Evolutionary conservation across 2,797 vertebrate species (phyloP), one percentile per base, ranked within the genome.

Genomic region (Alca torda): DNA sequence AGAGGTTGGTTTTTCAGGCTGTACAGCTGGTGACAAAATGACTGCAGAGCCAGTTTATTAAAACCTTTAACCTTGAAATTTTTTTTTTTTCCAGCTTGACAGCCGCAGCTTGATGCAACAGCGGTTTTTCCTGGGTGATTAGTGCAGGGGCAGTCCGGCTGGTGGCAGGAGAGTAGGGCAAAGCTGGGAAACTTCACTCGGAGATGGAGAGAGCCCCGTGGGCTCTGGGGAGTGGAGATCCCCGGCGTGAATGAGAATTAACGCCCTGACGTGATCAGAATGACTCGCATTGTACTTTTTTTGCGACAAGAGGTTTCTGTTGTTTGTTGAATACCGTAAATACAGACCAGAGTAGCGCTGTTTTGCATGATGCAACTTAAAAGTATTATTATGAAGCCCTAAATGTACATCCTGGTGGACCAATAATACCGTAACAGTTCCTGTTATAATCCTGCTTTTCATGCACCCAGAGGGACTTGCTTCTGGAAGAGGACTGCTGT

Each of bases 11-110:
- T 81, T 23, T 72, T 89, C 23, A 26, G 60, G 35, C 77, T 39
- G 24, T 72, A 4, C 78, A 70, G 67, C 82, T 78, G 70, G 84
- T 78, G 86, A 54, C 77, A 81, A 31, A 63, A 24, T 26, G 48
- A 37, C 69, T 81, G 85, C 67, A 31, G 81, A 90, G 93, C 63
- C 73, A 1, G 23, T 87, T 89, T 50, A 76, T 87, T 65, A 73
- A 93, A 95, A 89, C 89, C 81, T 96, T 82, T 73, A 85, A 87
- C 67, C 65, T 50, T 24, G 19, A 82, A 26, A n/a, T 30, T 45
- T 64, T 39, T 33, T 59, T 37, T 51, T 65, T 65, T 53, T 43
- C 15, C 51, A 70, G 45, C 54, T 74, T 86, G 56, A 37, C 65
- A 89, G 91, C 81, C 90, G 74, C 69, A 84, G 2, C 74, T 81